Evolutionary conservation across 2,888 invertebrate species (phyloP).

Genomic region (Priocnemis perturbator): DNA sequence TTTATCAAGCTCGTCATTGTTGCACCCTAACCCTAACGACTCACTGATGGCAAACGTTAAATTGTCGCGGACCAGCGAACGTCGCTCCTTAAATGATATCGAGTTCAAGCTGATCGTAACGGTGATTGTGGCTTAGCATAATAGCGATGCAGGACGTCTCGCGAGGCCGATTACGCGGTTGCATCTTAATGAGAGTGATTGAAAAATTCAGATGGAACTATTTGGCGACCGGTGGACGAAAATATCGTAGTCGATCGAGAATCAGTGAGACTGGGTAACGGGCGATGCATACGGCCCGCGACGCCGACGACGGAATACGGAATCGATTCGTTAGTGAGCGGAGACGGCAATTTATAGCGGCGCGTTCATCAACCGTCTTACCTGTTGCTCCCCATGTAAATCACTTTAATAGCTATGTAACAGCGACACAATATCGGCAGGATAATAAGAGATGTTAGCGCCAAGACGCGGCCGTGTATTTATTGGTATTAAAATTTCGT

Average conservation of each 20-base stretch:
- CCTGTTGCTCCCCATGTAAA: constrained; percentile 24
- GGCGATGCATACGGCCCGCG: not conserved
- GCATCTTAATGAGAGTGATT: too few species aligned
- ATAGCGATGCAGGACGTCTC: too few species aligned
- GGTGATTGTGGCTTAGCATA: too few species aligned
- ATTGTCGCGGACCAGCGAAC: too few species aligned
- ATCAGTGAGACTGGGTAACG: not conserved
- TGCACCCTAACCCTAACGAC: not conserved
- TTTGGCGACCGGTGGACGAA: too few species aligned
- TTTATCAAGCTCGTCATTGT: constrained; percentile 4
- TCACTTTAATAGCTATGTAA: constrained; percentile 11
- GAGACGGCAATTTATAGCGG: not conserved
- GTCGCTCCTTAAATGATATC: too few species aligned
- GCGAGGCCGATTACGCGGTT: too few species aligned
- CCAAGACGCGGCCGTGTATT: not conserved
- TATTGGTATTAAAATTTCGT: too few species aligned
- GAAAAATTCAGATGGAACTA: too few species aligned
- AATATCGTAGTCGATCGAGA: not conserved
- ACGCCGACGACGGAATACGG: not conserved
- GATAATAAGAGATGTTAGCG: constrained; percentile 17
- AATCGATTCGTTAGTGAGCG: not conserved
- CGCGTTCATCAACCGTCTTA: not conserved
- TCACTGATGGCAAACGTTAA: too few species aligned
- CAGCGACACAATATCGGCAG: constrained; percentile 11
- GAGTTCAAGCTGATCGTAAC: too few species aligned